Evolutionary conservation across 2,888 invertebrate genomes (phyloP).

Genomic region (Abrostola triplasia): DNA sequence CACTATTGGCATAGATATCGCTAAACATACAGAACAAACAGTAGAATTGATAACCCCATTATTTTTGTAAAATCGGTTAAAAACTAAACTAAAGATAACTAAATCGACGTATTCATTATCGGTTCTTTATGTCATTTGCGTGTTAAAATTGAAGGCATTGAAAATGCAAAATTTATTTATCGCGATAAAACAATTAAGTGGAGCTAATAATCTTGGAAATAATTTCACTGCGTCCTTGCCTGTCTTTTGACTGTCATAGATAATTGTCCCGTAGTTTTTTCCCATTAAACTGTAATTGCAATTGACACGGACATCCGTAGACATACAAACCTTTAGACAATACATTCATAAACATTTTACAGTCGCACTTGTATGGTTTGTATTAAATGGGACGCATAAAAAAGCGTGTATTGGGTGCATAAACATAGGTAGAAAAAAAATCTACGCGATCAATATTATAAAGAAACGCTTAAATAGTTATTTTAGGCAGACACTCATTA

Average conservation of each 20-base stretch:
- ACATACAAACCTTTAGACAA: conserved; percentile 13
- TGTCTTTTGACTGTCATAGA: conserved; percentile 49
- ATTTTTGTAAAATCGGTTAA: neutral
- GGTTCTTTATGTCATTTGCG: neutral
- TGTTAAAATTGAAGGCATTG: conserved; percentile 4
- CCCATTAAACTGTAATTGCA: conserved; percentile 37
- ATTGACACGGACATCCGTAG: conserved; percentile 10
- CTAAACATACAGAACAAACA: no score
- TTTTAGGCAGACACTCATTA: no score
- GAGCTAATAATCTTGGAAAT: conserved; percentile 27
- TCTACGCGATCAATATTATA: no score
- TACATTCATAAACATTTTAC: neutral
- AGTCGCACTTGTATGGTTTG: neutral
- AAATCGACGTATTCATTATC: neutral
- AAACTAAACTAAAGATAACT: neutral
- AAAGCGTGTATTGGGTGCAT: neutral
- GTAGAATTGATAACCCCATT: no score
- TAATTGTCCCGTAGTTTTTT: conserved; percentile 41
- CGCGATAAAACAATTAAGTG: conserved; percentile 32
- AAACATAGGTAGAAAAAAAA: no score
- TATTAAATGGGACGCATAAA: neutral
- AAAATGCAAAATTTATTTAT: conserved; percentile 18
- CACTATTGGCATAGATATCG: no score
- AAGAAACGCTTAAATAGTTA: no score
- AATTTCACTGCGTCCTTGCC: conserved; percentile 38